Base-by-base conservation (phyloP, 2,888 invertebrate genomes). In the Andrena dorsata region DNA sequence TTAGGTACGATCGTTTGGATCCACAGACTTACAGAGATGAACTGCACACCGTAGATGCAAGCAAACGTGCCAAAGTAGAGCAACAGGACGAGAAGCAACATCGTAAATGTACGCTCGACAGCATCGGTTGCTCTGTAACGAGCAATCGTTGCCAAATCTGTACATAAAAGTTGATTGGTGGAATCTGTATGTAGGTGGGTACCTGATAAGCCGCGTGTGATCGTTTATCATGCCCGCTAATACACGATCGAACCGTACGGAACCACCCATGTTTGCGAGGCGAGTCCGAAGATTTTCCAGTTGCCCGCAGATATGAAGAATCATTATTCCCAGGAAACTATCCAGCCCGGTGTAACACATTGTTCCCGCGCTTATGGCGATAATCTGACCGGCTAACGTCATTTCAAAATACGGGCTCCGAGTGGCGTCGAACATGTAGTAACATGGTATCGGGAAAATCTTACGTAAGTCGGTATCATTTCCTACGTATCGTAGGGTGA, bases 131-230 rank as follows among this genome's bases (percentile, higher is more conserved):
- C 73, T 35, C 71, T 84, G 23, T 53, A 69, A 69, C 41, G 10
- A 56, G 23, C 32, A 1, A 5, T 35, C 8, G 8, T 23, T 35
- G 3, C 20, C 4, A 61, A 35, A 20, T 20, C 2, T 32, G 16
- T 30, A 1, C 23, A 16, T 30, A 23, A 32, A 53, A 2, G 53
- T 32, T 6, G n/a, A 32, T 5, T 13, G 63, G 61, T 1, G n/a
- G 7, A 4, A 10, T n/a, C 10, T 2, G 2, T 10, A 1, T 13
- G 0, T 47, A n/a, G 28, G 7, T 32, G 20, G 10, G 47, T 26
- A 77, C 81, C 84, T 83, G 58, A 84, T 74, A n/a, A 84, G 20
- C 1, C 71, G 73, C 26, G 64, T n/a, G 60, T 77, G 76, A 41
- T 74, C 56, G 10, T 68, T 3, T 13, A 84, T 20, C 20, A 58